These are phyloP conservation scores for Synanthedon andrenaeformis DNA, from an alignment of 2,888 invertebrate genomes.

Conservation along the genomic window DNA sequence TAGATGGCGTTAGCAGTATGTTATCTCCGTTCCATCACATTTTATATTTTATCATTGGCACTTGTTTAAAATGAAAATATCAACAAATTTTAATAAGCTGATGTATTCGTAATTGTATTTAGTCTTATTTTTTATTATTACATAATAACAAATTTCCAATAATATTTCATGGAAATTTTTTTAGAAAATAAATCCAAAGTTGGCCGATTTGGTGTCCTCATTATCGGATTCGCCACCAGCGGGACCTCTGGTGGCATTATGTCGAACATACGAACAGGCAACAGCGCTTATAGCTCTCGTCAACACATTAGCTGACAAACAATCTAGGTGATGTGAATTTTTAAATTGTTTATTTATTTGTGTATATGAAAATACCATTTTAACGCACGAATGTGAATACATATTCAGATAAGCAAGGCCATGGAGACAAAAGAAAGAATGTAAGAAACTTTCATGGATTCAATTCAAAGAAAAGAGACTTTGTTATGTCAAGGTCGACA, in stretches of 20 bases:
- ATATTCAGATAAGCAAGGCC: too few species aligned
- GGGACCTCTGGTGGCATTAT: slow-evolving; percentile 87
- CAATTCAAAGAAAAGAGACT: too few species aligned
- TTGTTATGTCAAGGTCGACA: too few species aligned
- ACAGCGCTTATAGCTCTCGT: slow-evolving; percentile 93
- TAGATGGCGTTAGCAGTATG: too few species aligned
- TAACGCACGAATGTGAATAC: neutral
- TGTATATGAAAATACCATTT: neutral
- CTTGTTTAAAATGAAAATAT: too few species aligned
- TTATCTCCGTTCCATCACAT: neutral
- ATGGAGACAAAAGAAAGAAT: too few species aligned
- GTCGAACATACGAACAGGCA: slow-evolving; percentile 94
- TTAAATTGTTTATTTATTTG: too few species aligned
- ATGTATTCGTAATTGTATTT: too few species aligned
- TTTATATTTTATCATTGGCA: neutral
- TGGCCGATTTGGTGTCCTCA: slow-evolving; percentile 83
- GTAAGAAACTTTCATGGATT: too few species aligned
- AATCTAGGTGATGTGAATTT: slow-evolving; percentile 52
- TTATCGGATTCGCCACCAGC: slow-evolving; percentile 93
- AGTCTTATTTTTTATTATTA: too few species aligned
- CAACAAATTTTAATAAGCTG: too few species aligned
- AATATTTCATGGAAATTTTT: slow-evolving; percentile 10
- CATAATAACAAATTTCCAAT: too few species aligned
- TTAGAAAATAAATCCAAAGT: slow-evolving; percentile 61
- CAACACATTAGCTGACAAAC: slow-evolving; percentile 94